Evolutionary conservation across 1,140 invertebrate genomes (phyloP), one percentile per base, ranked within the genome.

Genomic region (Atta cephalotes): DNA sequence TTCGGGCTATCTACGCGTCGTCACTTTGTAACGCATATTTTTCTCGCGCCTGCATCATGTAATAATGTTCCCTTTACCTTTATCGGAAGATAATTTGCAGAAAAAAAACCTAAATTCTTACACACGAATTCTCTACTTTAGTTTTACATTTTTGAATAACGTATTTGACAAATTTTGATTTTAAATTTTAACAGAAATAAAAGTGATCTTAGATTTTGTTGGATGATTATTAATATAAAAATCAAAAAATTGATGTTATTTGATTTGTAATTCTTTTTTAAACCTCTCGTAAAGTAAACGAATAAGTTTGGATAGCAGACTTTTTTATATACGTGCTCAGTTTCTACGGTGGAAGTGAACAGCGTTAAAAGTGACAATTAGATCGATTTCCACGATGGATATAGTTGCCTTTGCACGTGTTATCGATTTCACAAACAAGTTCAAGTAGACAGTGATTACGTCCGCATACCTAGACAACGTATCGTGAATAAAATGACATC

Each of bases 371-470:
- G 62, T 56, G 45, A 51, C 71, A 25, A 77, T 74, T 63, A 49
- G 72, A 89, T 84, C 86, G 88, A 88, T 74, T 88, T 88, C 66
- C 74, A 53, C 66, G 78, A 79, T 72, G 81, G 78, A 58, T 77
- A 85, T 82, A 63, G 68, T 51, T 39, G 31, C n/a, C 81, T 72
- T 70, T 28, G 28, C 28, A 77, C 74, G n/a, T 86, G 71, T 71
- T 88, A 86, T 89, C 53, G 87, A 88, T 89, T 86, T 70, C 70
- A 10, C 81, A 72, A 81, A 81, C 87, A 77, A 58, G 66, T 58
- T 66, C 70, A 79, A 53, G 74, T 25, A 51, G 80, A 16, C 51
- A 1, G 51, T 39, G 79, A 70, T 63, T 82, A 86, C 70, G 78
- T 65, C 58, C 87, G 88, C 63, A 58, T 87, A 80, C 14, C n/a